Base-by-base conservation (phyloP, 2,113 vertebrate species). In the Microcebus lehilahytsara region DNA sequence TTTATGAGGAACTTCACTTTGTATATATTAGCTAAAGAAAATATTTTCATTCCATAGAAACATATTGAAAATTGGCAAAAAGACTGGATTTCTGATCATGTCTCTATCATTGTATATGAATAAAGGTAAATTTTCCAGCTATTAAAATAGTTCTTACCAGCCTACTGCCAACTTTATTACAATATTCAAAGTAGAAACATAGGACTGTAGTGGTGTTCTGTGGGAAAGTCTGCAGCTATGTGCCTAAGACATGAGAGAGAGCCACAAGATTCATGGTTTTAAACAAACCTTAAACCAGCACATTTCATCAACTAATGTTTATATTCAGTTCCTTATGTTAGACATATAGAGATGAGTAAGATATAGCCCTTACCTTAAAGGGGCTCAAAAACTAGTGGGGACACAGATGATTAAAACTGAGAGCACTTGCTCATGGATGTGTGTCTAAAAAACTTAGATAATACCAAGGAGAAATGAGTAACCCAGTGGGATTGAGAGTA, bases 11-110 rank as follows among this genome's bases (percentile, higher is more conserved):
- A 58, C 58, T 75, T 96, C 62, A n/a, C 60, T 91, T 13, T 92
- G 77, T 85, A 42, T 71, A 58, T 83, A 42, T 91, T 85, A 91
- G 91, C 71, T 91, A 72, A 85, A 97, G 75, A 90, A 89, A 81
- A 91, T 83, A 92, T 85, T 88, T 89, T 91, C 30, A 69, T 93
- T 94, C 11, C 53, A 93, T 94, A 66, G 51, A 90, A 46, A 37
- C 20, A 5, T 93, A 25, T 66, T 85, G 72, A 67, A 95, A 95
- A n/a, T 94, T 87, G 42, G 46, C 37, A 10, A 42, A 94, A 81
- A 95, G 34, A 0, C 30, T 85, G 23, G 12, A 5, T 90, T 95
- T 97, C 91, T 92, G 64, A 79, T 83, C n/a, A 42, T 87, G 10
- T 95, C 16, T 32, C 79, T 94, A 60, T 85, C 37, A 40, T 92